phyloP scores from a whole-genome alignment of 2,113 vertebrate species.

The Ascaphus truei region DNA sequence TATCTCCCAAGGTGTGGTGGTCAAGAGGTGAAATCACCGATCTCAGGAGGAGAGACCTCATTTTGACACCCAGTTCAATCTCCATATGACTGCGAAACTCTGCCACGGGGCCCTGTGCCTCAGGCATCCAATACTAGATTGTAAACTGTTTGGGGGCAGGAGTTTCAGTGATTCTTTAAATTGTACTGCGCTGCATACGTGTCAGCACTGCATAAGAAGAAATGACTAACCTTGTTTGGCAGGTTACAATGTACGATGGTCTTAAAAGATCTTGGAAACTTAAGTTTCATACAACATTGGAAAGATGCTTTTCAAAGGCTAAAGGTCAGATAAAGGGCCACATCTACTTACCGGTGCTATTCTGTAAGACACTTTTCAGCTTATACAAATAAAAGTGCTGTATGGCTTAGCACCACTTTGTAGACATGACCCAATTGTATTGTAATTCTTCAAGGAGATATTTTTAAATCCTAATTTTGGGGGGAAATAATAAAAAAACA shows the following conservation, averaged over 20 bases:
- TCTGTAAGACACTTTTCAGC: background rate
- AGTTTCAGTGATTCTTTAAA: too few species aligned
- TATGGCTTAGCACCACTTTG: background rate
- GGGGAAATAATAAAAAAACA: background rate
- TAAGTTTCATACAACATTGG: background rate
- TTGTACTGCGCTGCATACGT: too few species aligned
- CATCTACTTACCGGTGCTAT: background rate
- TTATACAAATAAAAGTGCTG: background rate
- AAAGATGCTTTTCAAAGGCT: background rate
- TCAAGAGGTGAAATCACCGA: background rate
- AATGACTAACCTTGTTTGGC: too few species aligned
- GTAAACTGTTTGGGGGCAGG: too few species aligned
- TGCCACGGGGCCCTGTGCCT: background rate
- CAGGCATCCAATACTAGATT: too few species aligned
- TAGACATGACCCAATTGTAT: background rate
- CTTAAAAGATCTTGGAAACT: background rate
- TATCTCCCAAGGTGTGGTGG: background rate
- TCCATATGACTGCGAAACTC: background rate
- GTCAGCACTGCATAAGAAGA: background rate
- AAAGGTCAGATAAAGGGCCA: background rate
- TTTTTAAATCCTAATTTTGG: background rate
- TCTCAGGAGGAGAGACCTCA: constrained; percentile 12
- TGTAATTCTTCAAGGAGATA: background rate
- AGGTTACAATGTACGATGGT: constrained; percentile 16
- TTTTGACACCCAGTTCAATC: background rate